phyloP scores from a whole-genome alignment of 2,797 vertebrate genomes.

The Thunnus albacares region DNA sequence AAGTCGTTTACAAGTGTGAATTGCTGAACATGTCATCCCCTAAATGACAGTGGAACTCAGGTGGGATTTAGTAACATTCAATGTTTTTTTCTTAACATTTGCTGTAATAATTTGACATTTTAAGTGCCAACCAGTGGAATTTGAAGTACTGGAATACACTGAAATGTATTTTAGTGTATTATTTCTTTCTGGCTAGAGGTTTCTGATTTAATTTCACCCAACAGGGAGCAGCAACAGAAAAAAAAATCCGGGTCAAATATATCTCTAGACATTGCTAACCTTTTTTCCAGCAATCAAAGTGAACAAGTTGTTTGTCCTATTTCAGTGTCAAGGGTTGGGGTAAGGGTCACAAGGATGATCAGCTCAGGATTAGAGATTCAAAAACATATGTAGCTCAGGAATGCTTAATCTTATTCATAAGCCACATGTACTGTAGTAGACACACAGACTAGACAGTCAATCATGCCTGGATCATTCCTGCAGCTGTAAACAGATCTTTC shows the following conservation, averaged over 20 bases:
- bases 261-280: neutral
- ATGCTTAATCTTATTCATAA: slow-evolving; percentile 35
- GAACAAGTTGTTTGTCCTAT: slow-evolving; percentile 32
- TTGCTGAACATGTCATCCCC: neutral
- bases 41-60: no score
- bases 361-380: slow-evolving; percentile 31
- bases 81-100: no score
- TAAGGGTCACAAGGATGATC: slow-evolving; percentile 4
- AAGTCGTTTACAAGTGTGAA: neutral
- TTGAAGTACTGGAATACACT: no score
- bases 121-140: no score
- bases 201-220: neutral
- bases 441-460: neutral
- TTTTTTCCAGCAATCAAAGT: slow-evolving; percentile 29
- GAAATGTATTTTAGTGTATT: no score
- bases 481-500: slow-evolving; percentile 39
- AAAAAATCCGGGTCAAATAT: neutral
- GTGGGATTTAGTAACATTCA: no score
- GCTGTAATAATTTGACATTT: no score
- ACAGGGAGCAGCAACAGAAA: neutral
- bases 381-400: slow-evolving; percentile 8
- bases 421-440: neutral
- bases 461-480: slow-evolving; percentile 22
- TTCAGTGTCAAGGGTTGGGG: neutral
- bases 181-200: no score